Base-by-base conservation (phyloP, 2,888 invertebrate genomes). In the Rotaria sp. region DNA sequence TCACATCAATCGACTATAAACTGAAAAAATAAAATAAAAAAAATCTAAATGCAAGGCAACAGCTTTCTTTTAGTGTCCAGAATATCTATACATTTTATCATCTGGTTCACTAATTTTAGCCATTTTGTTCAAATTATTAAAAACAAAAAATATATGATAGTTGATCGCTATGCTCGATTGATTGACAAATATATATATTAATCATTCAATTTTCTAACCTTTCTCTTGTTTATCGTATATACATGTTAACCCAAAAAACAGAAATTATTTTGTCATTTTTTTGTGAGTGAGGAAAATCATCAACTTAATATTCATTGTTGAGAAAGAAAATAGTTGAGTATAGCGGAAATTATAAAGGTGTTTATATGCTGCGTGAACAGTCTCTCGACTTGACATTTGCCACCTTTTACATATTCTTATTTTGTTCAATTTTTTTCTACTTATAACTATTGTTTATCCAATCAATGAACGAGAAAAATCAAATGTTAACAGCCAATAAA, bases 41-140 rank as follows among this genome's bases (percentile, higher is more conserved):
- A 8, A 26, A 55, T 1, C 26, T 8, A 55, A 7, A 55, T 8
- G 10, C 15, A 11, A 35, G 30, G 67, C 67, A 67, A 67, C 67
- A 67, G 67, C 67, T 67, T 67, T 15, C 15, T 21, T 67, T 35
- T 35, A 67, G 35, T 67, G 67, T 67, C 67, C 67, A 67, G 35
- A 67, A 67, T 67, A 67, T 67, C 18, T 1, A 30, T 5, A 67
- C 21, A 67, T 67, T 35, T 21, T 35, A 30, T 67, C 67, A 67
- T 67, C 67, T 67, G 67, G 67, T 67, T 67, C 67, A 67, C 67
- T 67, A 67, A 67, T 67, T 67, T 67, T 35, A 67, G 21, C 35
- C 67, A 67, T 67, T 67, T 67, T 67, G 35, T 38, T 67, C n/a
- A 35, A 67, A 21, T 67, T 67, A 38, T 38, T 38, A 13, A 59